A percentile compares a stretch with the other conserved stretches of the same genome.
phyloP scores from a whole-genome alignment of 2,113 vertebrate species.

The Narcine bancroftii region DNA sequence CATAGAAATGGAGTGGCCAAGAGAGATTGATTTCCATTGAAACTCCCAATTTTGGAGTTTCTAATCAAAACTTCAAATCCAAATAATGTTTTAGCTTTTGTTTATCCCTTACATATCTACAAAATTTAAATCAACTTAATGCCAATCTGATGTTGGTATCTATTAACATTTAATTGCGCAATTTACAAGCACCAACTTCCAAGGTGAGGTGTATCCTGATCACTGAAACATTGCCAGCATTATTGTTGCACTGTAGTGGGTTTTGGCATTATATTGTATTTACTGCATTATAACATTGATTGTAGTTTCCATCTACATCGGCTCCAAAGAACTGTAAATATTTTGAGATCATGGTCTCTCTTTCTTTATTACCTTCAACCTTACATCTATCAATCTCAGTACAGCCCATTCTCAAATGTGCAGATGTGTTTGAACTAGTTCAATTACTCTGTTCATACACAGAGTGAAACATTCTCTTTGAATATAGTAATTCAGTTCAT shows the following conservation, averaged over 20 bases:
- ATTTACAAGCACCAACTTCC: not conserved
- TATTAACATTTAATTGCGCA: not conserved
- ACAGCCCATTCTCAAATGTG: not conserved
- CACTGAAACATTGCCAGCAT: not conserved
- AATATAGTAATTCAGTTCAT: not conserved
- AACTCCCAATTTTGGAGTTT: not conserved
- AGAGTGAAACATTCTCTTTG: not conserved
- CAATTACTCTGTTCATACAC: not conserved
- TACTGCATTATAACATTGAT: not conserved
- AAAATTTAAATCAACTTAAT: not conserved
- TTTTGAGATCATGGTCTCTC: not conserved
- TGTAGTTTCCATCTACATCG: not conserved
- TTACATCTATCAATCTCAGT: not conserved
- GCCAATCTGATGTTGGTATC: not conserved
- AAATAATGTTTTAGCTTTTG: not conserved
- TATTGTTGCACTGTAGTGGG: too few relatives aligned
- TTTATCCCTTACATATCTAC: not conserved
- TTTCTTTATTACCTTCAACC: not conserved
- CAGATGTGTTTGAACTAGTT: not conserved
- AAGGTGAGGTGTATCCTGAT: not conserved
- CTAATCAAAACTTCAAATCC: not conserved
- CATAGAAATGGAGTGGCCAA: too few relatives aligned
- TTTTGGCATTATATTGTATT: not conserved
- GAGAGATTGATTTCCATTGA: not conserved
- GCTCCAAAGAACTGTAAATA: not conserved